A percentile compares a stretch with the other conserved stretches of the same genome.
These are phyloP conservation scores for Orthosia gothica DNA, from an alignment of 2,888 invertebrate genomes.

Conservation along the genomic window DNA sequence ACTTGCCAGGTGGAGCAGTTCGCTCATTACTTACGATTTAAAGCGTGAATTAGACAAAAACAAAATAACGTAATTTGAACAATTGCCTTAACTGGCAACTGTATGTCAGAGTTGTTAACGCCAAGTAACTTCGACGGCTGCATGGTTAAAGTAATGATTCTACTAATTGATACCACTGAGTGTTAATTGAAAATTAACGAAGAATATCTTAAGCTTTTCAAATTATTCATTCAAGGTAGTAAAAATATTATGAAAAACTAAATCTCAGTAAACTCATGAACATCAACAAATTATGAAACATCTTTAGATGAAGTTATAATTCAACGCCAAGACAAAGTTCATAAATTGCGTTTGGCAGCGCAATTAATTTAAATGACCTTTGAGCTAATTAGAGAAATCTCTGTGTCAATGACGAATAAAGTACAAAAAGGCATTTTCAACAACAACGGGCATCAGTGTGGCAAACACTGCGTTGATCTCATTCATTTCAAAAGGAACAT, in stretches of 20 bases:
- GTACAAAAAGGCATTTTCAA: constrained; percentile 76
- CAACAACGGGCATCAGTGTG: constrained; percentile 72
- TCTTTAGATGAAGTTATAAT: constrained; percentile 1
- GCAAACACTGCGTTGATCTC: constrained; percentile 75
- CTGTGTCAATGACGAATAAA: constrained; percentile 84
- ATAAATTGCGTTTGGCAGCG: constrained; percentile 38
- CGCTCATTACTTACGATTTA: constrained; percentile 58
- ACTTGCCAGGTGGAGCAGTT: constrained; percentile 54
- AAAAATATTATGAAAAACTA: background rate
- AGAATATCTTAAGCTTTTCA: constrained; percentile 10
- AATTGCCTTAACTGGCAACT: constrained; percentile 51
- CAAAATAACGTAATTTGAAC: constrained; percentile 60
- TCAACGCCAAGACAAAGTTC: constrained; percentile 9
- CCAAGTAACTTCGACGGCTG: constrained; percentile 7
- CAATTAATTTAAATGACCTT: constrained; percentile 72
- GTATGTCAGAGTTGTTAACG: constrained; percentile 30
- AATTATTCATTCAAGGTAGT: background rate
- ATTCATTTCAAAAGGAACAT: constrained; percentile 69
- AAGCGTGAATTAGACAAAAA: constrained; percentile 63
- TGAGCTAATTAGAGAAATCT: constrained; percentile 84
- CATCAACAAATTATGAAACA: constrained; percentile 17
- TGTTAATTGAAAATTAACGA: constrained; percentile 24
- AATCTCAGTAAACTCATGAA: constrained; percentile 20
- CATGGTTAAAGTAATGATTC: constrained; percentile 23
- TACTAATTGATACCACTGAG: constrained; percentile 28